Conservation (phyloP, 2,113 vertebrate genomes). For the Verasper variegatus region DNA sequence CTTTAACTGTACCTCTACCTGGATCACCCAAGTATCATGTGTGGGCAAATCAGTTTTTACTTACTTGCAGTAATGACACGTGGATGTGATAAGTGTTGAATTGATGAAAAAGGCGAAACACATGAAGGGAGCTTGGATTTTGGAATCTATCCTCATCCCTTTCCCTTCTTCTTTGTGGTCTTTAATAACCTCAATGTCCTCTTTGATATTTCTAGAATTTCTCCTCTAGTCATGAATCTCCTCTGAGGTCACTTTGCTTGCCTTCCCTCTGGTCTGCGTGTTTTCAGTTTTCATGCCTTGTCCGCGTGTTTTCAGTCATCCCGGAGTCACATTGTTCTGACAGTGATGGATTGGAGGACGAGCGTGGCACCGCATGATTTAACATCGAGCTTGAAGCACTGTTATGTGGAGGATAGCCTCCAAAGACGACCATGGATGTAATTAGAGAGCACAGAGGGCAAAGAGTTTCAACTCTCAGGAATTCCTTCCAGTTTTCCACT, state of each 20-base stretch:
- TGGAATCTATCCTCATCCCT: neutral
- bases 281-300: neutral
- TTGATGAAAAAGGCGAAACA: no score
- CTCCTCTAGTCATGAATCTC: neutral
- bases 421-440: constrained; percentile 34
- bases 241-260: neutral
- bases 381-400: constrained; percentile 6
- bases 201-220: neutral
- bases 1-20: no score
- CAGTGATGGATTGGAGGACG: constrained; percentile 44
- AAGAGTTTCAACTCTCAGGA: neutral
- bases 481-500: constrained; percentile 17
- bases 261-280: neutral
- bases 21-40: neutral
- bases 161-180: neutral
- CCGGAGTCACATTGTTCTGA: constrained; percentile 24
- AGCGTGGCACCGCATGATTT: constrained; percentile 33
- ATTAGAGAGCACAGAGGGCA: constrained; percentile 42
- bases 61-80: no score
- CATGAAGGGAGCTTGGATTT: no score
- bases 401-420: constrained; percentile 10
- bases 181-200: neutral
- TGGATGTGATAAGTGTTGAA: no score
- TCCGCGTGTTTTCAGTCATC: constrained; percentile 19
- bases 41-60: no score